These are phyloP conservation scores for Camponotus pennsylvanicus DNA, from an alignment of 1,140 invertebrate species.

Conservation along the genomic window DNA sequence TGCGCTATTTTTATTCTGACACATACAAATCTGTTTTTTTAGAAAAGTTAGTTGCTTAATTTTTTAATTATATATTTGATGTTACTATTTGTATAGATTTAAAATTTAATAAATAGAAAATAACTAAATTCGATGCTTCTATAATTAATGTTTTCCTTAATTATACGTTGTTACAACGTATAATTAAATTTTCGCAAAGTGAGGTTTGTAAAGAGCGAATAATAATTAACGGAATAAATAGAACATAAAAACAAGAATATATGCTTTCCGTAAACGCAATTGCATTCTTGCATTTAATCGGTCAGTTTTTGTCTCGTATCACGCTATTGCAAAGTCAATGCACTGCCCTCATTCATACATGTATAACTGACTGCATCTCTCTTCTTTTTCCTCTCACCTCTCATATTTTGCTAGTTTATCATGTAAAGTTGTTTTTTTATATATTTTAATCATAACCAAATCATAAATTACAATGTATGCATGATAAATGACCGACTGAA, in stretches of 20 bases:
- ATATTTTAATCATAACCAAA: no score
- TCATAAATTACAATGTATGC: background rate
- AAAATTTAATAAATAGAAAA: no score
- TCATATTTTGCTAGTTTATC: background rate
- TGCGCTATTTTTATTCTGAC: no score
- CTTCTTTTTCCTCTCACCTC: background rate
- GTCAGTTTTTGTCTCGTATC: background rate
- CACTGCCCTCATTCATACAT: conserved; percentile 33
- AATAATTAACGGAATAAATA: background rate
- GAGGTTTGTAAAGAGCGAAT: background rate
- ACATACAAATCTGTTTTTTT: no score
- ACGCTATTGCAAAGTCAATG: conserved; percentile 37
- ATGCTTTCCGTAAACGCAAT: background rate
- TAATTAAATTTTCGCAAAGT: background rate
- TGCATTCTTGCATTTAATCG: background rate
- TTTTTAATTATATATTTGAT: no score
- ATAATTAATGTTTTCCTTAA: background rate
- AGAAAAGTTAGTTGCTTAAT: no score
- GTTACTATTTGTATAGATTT: no score
- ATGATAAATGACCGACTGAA: background rate
- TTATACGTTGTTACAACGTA: background rate
- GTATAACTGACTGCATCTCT: conserved; percentile 21
- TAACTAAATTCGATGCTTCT: no score
- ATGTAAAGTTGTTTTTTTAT: background rate
- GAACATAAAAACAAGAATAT: background rate